Evolutionary conservation across 2,113 vertebrate species (phyloP).

Genomic region (Athene cunicularia): DNA sequence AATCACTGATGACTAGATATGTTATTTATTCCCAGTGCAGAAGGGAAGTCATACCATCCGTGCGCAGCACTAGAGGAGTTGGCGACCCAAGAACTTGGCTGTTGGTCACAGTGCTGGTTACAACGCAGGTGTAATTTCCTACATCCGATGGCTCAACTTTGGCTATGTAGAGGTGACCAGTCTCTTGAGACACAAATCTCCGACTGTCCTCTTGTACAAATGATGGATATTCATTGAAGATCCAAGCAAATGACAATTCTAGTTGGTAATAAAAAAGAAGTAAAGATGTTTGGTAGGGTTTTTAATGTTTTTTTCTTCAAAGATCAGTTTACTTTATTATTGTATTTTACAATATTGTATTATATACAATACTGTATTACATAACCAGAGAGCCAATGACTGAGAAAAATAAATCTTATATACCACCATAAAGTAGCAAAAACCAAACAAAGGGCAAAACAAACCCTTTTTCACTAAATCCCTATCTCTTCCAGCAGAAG

Average conservation of each 20-base stretch:
- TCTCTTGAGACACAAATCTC: constrained; percentile 93
- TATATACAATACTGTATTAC: rapidly evolving
- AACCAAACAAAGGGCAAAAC: neutral
- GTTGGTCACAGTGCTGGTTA: constrained; percentile 81
- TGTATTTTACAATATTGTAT: rapidly evolving
- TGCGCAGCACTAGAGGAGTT: constrained; percentile 89
- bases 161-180: constrained; percentile 92
- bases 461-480: neutral
- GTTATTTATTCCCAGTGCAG: rapidly evolving
- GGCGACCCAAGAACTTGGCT: constrained; percentile 86
- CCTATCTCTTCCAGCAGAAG: neutral
- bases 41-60: constrained; percentile 81
- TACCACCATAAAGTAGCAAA: neutral
- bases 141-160: constrained; percentile 92
- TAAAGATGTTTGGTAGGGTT: neutral
- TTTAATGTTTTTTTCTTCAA: neutral
- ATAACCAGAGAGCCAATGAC: neutral
- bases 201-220: constrained; percentile 92
- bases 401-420: neutral
- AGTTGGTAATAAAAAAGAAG: neutral
- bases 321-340: neutral
- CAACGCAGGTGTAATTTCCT: constrained; percentile 93
- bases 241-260: constrained; percentile 91
- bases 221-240: constrained; percentile 91
- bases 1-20: rapidly evolving